Evolutionary conservation across 2,113 vertebrate species (phyloP).

Genomic region (Grallaria varia): DNA sequence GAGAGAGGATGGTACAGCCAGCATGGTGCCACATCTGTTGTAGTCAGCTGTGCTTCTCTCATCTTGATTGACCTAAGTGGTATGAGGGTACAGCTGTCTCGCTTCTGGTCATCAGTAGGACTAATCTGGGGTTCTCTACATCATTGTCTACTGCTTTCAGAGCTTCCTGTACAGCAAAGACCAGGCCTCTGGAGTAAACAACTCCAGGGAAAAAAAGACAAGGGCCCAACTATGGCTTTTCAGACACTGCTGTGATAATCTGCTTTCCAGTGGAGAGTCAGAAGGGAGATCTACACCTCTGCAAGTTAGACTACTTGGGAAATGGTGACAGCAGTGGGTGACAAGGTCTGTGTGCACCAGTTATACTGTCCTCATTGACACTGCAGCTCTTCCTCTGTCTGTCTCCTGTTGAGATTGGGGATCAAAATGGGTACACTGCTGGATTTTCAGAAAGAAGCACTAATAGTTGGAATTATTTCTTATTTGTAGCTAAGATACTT

Average conservation of each 20-base stretch:
- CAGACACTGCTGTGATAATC: neutral
- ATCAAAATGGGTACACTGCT: neutral
- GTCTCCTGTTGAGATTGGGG: neutral
- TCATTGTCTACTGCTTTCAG: neutral
- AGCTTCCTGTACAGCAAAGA: neutral
- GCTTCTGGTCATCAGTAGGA: neutral
- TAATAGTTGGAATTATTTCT: neutral
- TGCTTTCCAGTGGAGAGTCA: neutral
- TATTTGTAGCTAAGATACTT: neutral
- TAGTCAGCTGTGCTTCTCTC: neutral
- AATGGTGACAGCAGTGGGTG: neutral
- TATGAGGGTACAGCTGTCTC: accelerated
- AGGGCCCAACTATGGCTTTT: neutral
- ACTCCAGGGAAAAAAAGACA: neutral
- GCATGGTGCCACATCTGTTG: neutral
- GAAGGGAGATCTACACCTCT: neutral
- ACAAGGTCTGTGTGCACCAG: neutral
- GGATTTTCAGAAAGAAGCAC: neutral
- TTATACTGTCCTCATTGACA: neutral
- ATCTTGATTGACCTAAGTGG: neutral
- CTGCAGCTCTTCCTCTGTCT: neutral
- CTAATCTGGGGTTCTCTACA: neutral
- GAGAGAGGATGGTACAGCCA: neutral
- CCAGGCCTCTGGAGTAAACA: neutral
- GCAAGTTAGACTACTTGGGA: neutral